phyloP scores from a whole-genome alignment of 2,888 invertebrate species.

The Stenichneumon culpator region DNA sequence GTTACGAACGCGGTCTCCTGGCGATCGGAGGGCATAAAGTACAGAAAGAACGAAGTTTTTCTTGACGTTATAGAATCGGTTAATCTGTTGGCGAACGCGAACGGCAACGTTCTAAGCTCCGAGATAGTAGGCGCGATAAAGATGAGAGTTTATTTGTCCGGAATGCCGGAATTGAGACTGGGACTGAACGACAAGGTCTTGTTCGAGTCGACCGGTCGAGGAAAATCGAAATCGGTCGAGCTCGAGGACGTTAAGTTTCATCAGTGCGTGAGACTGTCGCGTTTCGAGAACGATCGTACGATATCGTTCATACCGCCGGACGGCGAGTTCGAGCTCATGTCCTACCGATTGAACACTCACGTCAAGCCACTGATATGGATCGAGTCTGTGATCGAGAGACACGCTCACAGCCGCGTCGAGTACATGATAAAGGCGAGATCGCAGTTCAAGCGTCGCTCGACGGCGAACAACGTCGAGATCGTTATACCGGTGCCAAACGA shows the following conservation, averaged over 20 bases:
- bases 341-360: slow-evolving; percentile 98
- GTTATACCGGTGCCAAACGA: slow-evolving; percentile 98
- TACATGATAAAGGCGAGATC: slow-evolving; percentile 99
- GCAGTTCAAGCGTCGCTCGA: slow-evolving; percentile 98
- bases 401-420: slow-evolving; percentile 98
- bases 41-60: slow-evolving; percentile 99
- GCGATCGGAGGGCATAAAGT: slow-evolving; percentile 99
- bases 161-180: slow-evolving; percentile 98
- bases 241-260: slow-evolving; percentile 99
- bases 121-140: slow-evolving; percentile 99
- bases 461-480: slow-evolving; percentile 99
- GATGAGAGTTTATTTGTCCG: slow-evolving; percentile 99
- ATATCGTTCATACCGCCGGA: slow-evolving; percentile 99
- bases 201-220: slow-evolving; percentile 98
- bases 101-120: slow-evolving; percentile 97
- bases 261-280: slow-evolving; percentile 97
- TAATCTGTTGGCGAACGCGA: slow-evolving; percentile 97
- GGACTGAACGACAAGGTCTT: slow-evolving; percentile 99
- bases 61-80: slow-evolving; percentile 99
- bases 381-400: slow-evolving; percentile 98
- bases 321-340: slow-evolving; percentile 99
- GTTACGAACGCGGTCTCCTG: slow-evolving; percentile 99
- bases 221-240: slow-evolving; percentile 99
- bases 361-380: slow-evolving; percentile 99
- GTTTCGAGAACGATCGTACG: slow-evolving; percentile 99